These are phyloP conservation scores for Pipistrellus pipistrellus DNA, from an alignment of 2,797 vertebrate species.

Conservation along the genomic window DNA sequence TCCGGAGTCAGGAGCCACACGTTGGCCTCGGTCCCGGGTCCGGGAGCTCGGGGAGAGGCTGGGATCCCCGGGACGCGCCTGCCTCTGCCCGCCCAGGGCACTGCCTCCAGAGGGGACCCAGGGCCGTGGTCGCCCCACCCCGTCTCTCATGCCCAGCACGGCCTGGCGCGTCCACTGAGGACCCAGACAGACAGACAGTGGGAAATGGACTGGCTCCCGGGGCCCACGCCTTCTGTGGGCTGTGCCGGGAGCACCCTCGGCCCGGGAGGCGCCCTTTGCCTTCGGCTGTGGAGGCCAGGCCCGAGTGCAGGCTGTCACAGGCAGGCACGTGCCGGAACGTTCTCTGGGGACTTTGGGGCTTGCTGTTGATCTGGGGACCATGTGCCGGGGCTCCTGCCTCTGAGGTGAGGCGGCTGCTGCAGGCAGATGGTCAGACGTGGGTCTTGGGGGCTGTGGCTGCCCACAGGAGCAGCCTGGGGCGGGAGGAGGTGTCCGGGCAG, in stretches of 20 bases:
- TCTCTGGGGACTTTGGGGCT: too few species aligned
- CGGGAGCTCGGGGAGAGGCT: too few species aligned
- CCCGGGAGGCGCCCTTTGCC: not conserved
- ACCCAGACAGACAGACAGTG: too few species aligned
- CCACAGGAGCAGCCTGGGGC: not conserved
- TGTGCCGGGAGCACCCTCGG: not conserved
- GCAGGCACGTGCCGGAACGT: not conserved
- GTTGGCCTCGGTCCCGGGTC: not conserved
- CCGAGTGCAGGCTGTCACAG: not conserved
- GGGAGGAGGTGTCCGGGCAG: not conserved
- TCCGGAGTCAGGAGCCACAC: not conserved
- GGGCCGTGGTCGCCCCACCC: too few species aligned
- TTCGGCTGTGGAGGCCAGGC: not conserved
- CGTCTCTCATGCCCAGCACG: not conserved
- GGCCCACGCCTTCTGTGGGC: not conserved
- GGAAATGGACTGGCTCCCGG: not conserved
- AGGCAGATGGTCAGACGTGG: not conserved
- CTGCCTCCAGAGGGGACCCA: accelerated
- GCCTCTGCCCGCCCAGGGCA: not conserved
- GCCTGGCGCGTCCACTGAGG: not conserved
- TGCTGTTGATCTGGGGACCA: not conserved
- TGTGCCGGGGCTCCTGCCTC: not conserved
- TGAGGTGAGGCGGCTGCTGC: not conserved
- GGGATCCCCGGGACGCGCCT: not conserved
- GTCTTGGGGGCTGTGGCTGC: not conserved